A percentile compares a stretch with the other conserved stretches of the same genome.
phyloP scores from a whole-genome alignment of 2,888 invertebrate genomes.

The Dolichomitus sp. region DNA sequence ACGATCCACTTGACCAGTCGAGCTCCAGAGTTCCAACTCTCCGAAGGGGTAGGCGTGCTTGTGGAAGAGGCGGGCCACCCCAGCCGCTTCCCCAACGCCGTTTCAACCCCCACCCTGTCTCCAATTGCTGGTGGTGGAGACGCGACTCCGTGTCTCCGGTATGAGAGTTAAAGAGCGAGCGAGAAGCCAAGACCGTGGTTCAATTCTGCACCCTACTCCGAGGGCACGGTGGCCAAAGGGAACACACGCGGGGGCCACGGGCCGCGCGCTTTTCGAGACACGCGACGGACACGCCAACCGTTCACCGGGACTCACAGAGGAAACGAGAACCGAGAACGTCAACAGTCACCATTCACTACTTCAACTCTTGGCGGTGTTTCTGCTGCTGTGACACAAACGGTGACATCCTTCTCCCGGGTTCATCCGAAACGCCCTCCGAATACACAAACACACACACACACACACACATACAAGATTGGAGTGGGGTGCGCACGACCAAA shows the following conservation, averaged over 20 bases:
- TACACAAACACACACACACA: neutral
- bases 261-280: conserved; percentile 64
- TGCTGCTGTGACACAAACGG: neutral
- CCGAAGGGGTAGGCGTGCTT: conserved; percentile 63
- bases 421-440: neutral
- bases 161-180: conserved; percentile 20
- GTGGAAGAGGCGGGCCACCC: conserved; percentile 63
- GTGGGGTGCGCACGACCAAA: conserved; percentile 69
- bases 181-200: conserved; percentile 45
- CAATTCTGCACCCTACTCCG: conserved; percentile 64
- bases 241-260: conserved; percentile 70
- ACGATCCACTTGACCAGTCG: neutral
- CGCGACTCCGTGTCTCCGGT: conserved; percentile 43
- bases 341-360: conserved; percentile 23
- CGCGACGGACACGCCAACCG: conserved; percentile 67
- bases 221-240: conserved; percentile 69
- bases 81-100: conserved; percentile 49
- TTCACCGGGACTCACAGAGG: conserved; percentile 49
- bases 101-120: conserved; percentile 53
- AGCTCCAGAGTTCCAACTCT: conserved; percentile 11
- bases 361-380: conserved; percentile 1
- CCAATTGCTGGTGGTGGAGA: conserved; percentile 56
- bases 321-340: conserved; percentile 37
- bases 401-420: conserved; percentile 12
- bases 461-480: conserved; percentile 51